Evolutionary conservation across 2,113 vertebrate genomes (phyloP).

Genomic region (Sorex fumeus): DNA sequence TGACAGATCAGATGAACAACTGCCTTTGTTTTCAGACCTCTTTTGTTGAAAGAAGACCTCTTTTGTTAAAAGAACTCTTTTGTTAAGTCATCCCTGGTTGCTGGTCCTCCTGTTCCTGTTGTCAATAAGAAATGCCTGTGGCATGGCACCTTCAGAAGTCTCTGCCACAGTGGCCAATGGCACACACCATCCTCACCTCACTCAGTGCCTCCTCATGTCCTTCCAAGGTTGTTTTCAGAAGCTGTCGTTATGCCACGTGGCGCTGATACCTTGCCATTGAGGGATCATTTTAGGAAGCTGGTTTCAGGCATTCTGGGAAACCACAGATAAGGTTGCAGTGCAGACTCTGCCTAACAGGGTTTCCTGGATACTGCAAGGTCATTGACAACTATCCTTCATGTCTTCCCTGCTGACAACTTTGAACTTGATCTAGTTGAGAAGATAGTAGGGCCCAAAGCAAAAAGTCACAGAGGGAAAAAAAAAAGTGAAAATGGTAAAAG

Average conservation of each 20-base stretch:
- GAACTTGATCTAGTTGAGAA: constrained; percentile 11
- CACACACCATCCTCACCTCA: not conserved
- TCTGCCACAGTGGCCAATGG: not conserved
- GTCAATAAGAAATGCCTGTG: not conserved
- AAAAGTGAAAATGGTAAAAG: not conserved
- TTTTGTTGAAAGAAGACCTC: not conserved
- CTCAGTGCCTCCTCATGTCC: no score
- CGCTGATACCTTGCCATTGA: not conserved
- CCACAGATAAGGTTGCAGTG: not conserved
- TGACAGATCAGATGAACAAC: not conserved
- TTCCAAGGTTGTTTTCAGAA: not conserved
- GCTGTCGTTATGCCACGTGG: not conserved
- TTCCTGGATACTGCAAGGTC: not conserved
- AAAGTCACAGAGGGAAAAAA: not conserved
- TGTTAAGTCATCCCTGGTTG: not conserved
- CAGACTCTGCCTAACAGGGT: not conserved
- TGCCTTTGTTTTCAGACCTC: not conserved
- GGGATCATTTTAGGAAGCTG: not conserved
- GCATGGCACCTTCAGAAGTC: not conserved
- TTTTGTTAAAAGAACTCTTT: not conserved
- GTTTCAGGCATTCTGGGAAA: not conserved
- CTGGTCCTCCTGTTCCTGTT: not conserved
- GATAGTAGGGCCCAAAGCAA: not conserved
- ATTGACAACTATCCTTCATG: not conserved
- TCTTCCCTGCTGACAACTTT: not conserved